Conservation (phyloP, 2,888 invertebrate genomes). For the Pimpla rufipes region DNA sequence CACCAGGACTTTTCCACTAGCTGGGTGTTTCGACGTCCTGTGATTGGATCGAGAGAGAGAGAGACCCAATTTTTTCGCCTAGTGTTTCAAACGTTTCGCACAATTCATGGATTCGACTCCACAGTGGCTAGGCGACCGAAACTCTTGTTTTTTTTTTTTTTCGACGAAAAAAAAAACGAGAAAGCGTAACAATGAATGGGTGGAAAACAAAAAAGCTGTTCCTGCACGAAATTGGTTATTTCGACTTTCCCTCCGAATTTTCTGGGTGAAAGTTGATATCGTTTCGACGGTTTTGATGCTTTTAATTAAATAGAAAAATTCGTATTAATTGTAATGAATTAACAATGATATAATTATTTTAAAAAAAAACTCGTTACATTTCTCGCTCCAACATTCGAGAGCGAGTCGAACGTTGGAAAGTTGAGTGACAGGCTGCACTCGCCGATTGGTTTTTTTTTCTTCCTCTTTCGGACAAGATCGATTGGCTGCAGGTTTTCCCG, state of each 20-base stretch:
- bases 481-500: neutral
- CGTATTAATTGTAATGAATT: neutral
- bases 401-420: conserved; percentile 6
- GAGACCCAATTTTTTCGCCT: conserved; percentile 8
- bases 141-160: too few species aligned
- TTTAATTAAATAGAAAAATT: neutral
- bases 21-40: conserved; percentile 34
- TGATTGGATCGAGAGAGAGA: neutral
- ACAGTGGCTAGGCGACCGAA: neutral
- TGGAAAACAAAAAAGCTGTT: conserved; percentile 15
- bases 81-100: conserved; percentile 32
- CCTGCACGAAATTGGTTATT: neutral
- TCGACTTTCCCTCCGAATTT: too few species aligned
- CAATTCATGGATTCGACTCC: neutral
- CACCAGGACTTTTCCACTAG: conserved; percentile 22
- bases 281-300: too few species aligned
- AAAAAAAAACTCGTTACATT: neutral
- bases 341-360: neutral
- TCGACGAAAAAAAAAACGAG: neutral
- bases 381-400: conserved; percentile 7
- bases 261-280: too few species aligned
- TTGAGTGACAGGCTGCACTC: neutral
- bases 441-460: neutral
- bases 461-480: conserved; percentile 7
- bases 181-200: conserved; percentile 1